phyloP scores from a whole-genome alignment of 2,797 vertebrate species.

The Typhlichthys eigenmanni region DNA sequence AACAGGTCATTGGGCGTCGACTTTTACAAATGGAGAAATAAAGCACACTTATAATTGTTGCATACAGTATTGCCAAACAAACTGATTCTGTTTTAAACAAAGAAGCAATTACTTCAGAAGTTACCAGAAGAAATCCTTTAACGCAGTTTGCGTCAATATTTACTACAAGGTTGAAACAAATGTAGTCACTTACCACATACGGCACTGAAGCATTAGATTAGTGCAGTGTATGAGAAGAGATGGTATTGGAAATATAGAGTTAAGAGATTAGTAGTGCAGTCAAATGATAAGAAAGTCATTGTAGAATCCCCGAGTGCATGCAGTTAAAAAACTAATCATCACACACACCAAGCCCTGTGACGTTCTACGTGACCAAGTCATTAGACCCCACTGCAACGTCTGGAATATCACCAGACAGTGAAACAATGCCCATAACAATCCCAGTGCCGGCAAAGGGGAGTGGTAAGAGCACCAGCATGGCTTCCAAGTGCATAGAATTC shows the following conservation, averaged over 20 bases:
- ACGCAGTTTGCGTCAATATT: too few species aligned
- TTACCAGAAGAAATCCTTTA: background rate
- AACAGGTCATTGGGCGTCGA: conserved; percentile 79
- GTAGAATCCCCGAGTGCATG: conserved; percentile 50
- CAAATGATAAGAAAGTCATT: conserved; percentile 37
- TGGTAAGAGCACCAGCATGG: conserved; percentile 35
- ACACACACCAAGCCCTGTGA: conserved; percentile 8
- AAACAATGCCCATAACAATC: conserved; percentile 6
- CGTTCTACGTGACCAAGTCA: conserved; percentile 22
- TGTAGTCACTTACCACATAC: conserved; percentile 68
- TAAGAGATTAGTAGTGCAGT: conserved; percentile 34
- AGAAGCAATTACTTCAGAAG: too few species aligned
- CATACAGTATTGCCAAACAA: background rate
- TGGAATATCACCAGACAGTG: conserved; percentile 15
- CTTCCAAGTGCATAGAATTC: conserved; percentile 26
- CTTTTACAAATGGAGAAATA: conserved; percentile 59
- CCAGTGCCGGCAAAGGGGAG: conserved; percentile 29
- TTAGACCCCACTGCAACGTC: background rate
- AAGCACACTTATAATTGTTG: background rate
- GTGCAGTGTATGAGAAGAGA: conserved; percentile 49
- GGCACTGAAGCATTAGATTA: conserved; percentile 81
- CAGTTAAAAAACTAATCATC: conserved; percentile 21
- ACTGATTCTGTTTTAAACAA: background rate
- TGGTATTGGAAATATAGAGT: conserved; percentile 28
- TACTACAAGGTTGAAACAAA: too few species aligned